Percentiles rank a stretch among this genome's conserved stretches.
phyloP scores from a whole-genome alignment of 2,888 invertebrate species.

The Lasioglossum leucozonium region DNA sequence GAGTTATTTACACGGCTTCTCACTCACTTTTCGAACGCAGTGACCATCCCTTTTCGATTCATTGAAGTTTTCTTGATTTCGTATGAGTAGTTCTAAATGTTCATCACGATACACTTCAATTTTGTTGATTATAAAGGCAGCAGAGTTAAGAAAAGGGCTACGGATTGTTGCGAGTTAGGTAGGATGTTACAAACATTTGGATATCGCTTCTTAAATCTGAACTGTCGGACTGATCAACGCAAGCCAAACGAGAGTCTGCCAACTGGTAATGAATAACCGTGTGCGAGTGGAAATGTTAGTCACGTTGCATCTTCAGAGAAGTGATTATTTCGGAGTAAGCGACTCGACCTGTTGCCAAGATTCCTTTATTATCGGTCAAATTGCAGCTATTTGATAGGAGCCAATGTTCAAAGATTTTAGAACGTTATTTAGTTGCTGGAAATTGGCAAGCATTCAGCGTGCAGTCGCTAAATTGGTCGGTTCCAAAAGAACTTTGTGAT shows the following conservation, averaged over 20 bases:
- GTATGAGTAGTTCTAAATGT: too few species aligned
- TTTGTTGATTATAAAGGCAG: neutral
- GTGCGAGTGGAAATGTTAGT: constrained; percentile 14
- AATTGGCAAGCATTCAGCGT: constrained; percentile 46
- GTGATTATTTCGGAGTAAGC: neutral
- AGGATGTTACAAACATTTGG: neutral
- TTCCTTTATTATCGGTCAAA: constrained; percentile 33
- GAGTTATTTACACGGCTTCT: neutral
- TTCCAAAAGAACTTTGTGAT: constrained; percentile 10
- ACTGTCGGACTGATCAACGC: neutral
- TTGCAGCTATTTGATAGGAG: constrained; percentile 36
- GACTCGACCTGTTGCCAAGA: constrained; percentile 38
- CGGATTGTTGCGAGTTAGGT: too few species aligned
- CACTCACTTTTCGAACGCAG: neutral
- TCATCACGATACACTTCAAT: neutral
- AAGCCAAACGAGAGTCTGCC: constrained; percentile 31
- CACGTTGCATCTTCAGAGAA: constrained; percentile 6
- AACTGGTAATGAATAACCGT: constrained; percentile 30
- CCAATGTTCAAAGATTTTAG: constrained; percentile 7
- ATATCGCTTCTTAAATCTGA: constrained; percentile 8
- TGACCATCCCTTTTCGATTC: neutral
- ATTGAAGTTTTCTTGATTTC: neutral
- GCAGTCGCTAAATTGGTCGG: constrained; percentile 21
- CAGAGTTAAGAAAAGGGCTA: too few species aligned
- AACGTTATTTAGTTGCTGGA: constrained; percentile 30